Percentiles rank a stretch among this genome's conserved stretches.
Conservation (phyloP, 2,113 vertebrate genomes). For the Coturnix japonica region DNA sequence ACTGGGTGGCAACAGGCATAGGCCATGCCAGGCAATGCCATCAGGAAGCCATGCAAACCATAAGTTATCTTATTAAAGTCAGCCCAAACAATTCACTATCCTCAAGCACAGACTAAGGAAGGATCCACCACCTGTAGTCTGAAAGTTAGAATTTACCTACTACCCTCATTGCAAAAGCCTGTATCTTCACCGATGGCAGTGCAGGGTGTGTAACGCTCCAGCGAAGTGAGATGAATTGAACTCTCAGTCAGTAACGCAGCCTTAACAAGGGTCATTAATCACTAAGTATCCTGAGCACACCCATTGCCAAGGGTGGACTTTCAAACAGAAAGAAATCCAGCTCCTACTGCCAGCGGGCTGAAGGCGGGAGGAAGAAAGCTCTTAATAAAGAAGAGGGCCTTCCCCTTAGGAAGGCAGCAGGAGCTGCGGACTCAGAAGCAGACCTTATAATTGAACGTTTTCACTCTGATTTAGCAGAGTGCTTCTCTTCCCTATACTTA, state of each 20-base stretch:
- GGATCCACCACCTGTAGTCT: background rate
- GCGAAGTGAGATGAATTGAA: conserved; percentile 77
- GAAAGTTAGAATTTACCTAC: conserved; percentile 63
- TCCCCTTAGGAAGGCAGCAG: conserved; percentile 35
- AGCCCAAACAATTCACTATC: too few species aligned
- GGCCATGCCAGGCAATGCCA: too few species aligned
- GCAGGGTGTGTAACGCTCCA: conserved; percentile 51
- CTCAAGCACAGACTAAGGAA: too few species aligned
- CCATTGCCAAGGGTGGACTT: conserved; percentile 67
- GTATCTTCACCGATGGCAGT: conserved; percentile 53
- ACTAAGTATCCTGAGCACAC: conserved; percentile 35
- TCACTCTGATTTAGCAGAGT: conserved; percentile 17
- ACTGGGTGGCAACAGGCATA: too few species aligned
- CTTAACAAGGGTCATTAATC: conserved; percentile 77
- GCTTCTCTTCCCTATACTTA: background rate
- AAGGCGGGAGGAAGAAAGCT: conserved; percentile 15
- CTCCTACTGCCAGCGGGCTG: conserved; percentile 28
- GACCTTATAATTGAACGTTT: conserved; percentile 49
- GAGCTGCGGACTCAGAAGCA: conserved; percentile 34
- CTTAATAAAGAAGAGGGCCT: conserved; percentile 36
- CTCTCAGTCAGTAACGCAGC: conserved; percentile 67
- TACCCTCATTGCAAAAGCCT: conserved; percentile 43
- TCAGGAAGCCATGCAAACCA: too few species aligned
- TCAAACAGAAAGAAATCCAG: conserved; percentile 49
- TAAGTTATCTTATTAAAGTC: too few species aligned